Percentiles rank a stretch among this genome's conserved stretches.
phyloP scores from a whole-genome alignment of 2,113 vertebrate genomes.

The Daubentonia madagascariensis region DNA sequence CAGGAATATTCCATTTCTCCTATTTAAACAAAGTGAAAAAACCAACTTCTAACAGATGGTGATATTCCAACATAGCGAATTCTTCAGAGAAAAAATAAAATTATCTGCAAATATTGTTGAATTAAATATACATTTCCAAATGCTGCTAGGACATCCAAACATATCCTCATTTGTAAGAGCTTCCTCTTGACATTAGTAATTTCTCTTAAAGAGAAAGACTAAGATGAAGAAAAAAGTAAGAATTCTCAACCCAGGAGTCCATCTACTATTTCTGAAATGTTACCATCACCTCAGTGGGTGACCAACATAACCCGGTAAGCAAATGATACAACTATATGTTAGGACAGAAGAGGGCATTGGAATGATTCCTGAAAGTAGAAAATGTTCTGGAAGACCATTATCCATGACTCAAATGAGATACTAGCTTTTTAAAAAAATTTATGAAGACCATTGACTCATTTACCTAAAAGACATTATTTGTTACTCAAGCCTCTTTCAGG shows the following conservation, averaged over 20 bases:
- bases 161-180: neutral
- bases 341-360: neutral
- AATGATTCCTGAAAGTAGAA: neutral
- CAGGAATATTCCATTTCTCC: neutral
- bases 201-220: neutral
- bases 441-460: neutral
- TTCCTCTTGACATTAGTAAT: neutral
- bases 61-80: neutral
- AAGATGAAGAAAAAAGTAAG: neutral
- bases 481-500: neutral
- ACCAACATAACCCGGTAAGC: neutral
- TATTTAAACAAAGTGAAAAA: conserved; percentile 6
- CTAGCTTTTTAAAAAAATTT: neutral
- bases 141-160: neutral
- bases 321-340: neutral
- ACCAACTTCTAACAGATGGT: neutral
- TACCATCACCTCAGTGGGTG: neutral
- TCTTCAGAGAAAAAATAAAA: conserved; percentile 19
- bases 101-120: neutral
- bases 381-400: neutral
- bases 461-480: neutral
- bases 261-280: neutral
- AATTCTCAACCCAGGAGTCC: neutral
- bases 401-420: neutral
- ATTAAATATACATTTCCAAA: conserved; percentile 24